Percentiles rank a stretch among this genome's conserved stretches.
Conservation (phyloP, 2,113 vertebrate species). For the Rhinichthys klamathensis region DNA sequence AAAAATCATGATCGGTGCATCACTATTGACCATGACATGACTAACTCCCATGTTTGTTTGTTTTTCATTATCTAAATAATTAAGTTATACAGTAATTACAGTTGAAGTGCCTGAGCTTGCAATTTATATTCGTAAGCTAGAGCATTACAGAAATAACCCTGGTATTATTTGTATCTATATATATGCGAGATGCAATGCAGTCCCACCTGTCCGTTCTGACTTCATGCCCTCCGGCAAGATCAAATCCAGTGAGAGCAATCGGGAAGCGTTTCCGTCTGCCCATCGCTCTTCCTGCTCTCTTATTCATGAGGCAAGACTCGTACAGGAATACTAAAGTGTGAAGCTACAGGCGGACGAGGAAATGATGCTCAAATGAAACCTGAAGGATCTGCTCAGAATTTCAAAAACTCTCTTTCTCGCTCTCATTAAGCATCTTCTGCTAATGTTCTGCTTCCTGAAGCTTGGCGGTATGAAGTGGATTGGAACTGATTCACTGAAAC, state of each 20-base stretch:
- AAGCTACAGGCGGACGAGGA: constrained; percentile 62
- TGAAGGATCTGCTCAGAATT: constrained; percentile 54
- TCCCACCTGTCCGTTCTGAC: constrained; percentile 42
- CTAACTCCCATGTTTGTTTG: background rate
- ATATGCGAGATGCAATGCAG: background rate
- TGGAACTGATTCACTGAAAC: background rate
- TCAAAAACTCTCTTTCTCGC: constrained; percentile 44
- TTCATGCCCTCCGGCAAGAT: constrained; percentile 50
- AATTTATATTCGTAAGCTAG: background rate
- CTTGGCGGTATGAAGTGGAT: background rate
- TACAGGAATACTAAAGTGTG: constrained; percentile 66
- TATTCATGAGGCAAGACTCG: constrained; percentile 70
- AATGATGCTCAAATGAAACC: constrained; percentile 68
- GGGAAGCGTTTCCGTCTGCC: constrained; percentile 16
- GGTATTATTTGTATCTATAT: background rate
- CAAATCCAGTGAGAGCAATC: constrained; percentile 21
- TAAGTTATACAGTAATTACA: background rate
- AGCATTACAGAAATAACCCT: background rate
- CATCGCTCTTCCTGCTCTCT: constrained; percentile 60
- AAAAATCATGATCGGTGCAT: too few relatives aligned
- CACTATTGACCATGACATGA: background rate
- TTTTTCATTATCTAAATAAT: background rate
- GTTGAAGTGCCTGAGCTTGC: background rate
- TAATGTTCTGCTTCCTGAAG: background rate
- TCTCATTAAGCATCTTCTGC: constrained; percentile 16